phyloP scores from a whole-genome alignment of 2,797 vertebrate species.

The Sebastes paucispinis region DNA sequence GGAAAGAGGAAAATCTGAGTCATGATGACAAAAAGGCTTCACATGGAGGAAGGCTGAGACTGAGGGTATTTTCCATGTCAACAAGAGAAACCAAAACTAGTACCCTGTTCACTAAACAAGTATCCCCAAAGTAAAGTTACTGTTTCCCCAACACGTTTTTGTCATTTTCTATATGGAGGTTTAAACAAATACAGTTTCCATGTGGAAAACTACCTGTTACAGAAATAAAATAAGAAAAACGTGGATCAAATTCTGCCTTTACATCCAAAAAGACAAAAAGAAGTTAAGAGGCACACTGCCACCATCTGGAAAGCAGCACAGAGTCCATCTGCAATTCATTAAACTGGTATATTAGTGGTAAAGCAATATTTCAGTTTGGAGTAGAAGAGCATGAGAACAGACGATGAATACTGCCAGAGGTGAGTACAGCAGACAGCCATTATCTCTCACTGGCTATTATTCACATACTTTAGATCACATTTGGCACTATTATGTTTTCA shows the following conservation, averaged over 20 bases:
- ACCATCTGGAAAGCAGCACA: slow-evolving; percentile 40
- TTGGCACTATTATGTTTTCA: not conserved
- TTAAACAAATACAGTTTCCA: slow-evolving; percentile 3
- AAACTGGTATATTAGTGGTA: slow-evolving; percentile 3
- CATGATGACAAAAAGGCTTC: slow-evolving; percentile 49
- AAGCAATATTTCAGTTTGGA: slow-evolving; percentile 15
- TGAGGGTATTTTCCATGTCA: slow-evolving; percentile 70
- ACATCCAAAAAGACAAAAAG: slow-evolving; percentile 3
- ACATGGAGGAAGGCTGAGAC: slow-evolving; percentile 33
- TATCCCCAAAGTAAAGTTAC: not conserved
- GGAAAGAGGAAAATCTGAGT: slow-evolving; percentile 75
- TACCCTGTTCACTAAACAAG: slow-evolving; percentile 20
- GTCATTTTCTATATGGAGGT: not conserved
- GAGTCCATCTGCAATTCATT: slow-evolving; percentile 35
- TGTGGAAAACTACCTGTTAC: not conserved
- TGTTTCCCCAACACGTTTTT: not conserved
- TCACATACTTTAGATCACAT: not conserved
- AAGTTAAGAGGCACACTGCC: slow-evolving; percentile 16
- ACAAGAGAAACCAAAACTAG: slow-evolving; percentile 23
- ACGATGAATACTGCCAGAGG: slow-evolving; percentile 7
- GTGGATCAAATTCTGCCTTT: not conserved
- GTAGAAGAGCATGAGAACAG: slow-evolving; percentile 14
- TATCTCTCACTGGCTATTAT: not conserved
- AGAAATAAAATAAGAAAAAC: not conserved
- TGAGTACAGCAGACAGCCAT: slow-evolving; percentile 4